Conservation (phyloP, 1,140 invertebrate genomes). For the Geopemphigus sp. region DNA sequence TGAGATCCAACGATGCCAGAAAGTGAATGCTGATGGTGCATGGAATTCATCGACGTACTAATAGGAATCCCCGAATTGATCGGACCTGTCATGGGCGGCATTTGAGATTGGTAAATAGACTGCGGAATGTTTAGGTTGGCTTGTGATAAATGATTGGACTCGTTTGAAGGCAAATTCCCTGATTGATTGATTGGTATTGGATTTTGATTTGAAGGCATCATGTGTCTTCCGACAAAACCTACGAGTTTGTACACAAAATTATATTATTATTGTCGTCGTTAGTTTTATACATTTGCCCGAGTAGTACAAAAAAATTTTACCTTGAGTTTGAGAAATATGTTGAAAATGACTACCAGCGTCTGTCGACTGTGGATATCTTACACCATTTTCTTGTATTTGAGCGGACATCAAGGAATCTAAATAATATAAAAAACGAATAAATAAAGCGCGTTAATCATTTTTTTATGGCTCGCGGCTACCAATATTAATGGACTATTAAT, state of each 20-base stretch:
- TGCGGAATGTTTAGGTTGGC: slow-evolving; percentile 27
- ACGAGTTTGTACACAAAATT: neutral
- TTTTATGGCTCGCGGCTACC: no score
- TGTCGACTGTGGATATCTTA: slow-evolving; percentile 20
- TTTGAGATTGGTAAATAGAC: slow-evolving; percentile 22
- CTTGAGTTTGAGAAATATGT: slow-evolving; percentile 30
- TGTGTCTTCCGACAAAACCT: slow-evolving; percentile 22
- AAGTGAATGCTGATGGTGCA: neutral
- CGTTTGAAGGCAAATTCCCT: slow-evolving; percentile 28
- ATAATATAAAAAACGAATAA: no score
- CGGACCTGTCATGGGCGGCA: neutral
- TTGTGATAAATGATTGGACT: slow-evolving; percentile 8
- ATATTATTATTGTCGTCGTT: neutral
- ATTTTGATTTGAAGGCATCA: slow-evolving; percentile 18
- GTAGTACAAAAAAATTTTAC: no score
- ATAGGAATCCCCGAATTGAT: slow-evolving; percentile 19
- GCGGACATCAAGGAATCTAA: slow-evolving; percentile 32
- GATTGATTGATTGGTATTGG: slow-evolving; percentile 11
- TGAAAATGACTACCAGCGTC: slow-evolving; percentile 10
- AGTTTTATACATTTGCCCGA: neutral
- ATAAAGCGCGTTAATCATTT: no score
- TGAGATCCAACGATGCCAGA: slow-evolving; percentile 22
- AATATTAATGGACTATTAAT: no score
- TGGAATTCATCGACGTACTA: slow-evolving; percentile 10
- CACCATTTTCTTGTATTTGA: slow-evolving; percentile 38